A percentile compares a stretch with the other conserved stretches of the same genome.
These are phyloP conservation scores for Leptopilina syphax DNA, from an alignment of 2,888 invertebrate species.

Conservation along the genomic window DNA sequence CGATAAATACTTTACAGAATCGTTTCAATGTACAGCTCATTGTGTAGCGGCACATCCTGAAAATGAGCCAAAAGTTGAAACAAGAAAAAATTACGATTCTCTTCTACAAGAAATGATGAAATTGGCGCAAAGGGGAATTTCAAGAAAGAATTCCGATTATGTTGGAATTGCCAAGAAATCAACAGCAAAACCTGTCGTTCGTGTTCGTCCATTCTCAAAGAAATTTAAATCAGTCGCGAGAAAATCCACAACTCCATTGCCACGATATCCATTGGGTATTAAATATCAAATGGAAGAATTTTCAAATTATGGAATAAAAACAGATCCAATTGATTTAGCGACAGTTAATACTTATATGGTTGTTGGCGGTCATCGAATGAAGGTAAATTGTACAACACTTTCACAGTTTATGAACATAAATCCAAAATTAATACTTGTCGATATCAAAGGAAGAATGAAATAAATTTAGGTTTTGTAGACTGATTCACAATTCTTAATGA, in stretches of 20 bases:
- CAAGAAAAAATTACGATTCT: slow-evolving; percentile 57
- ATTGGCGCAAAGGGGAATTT: slow-evolving; percentile 44
- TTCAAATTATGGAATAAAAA: slow-evolving; percentile 79
- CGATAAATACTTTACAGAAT: slow-evolving; percentile 65
- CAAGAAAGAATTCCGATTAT: slow-evolving; percentile 34
- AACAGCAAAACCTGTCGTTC: slow-evolving; percentile 69
- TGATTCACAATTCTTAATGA: too few species aligned
- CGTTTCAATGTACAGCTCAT: slow-evolving; percentile 67
- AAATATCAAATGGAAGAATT: slow-evolving; percentile 62
- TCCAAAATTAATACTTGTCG: slow-evolving; percentile 76
- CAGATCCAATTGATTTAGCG: slow-evolving; percentile 73
- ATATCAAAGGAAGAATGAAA: slow-evolving; percentile 62
- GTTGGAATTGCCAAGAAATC: slow-evolving; percentile 76
- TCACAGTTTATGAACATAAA: slow-evolving; percentile 79
- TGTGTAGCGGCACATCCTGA: slow-evolving; percentile 68
- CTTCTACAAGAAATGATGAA: slow-evolving; percentile 62
- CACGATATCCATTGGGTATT: slow-evolving; percentile 60
- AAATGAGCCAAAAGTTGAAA: slow-evolving; percentile 65
- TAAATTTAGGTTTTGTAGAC: too few species aligned
- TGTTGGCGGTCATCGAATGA: slow-evolving; percentile 78
- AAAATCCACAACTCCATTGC: slow-evolving; percentile 78
- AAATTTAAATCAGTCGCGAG: slow-evolving; percentile 70
- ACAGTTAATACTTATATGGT: slow-evolving; percentile 79
- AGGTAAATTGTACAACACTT: slow-evolving; percentile 78
- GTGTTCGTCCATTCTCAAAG: slow-evolving; percentile 49